Conservation (phyloP, 2,113 vertebrate species). For the Daboia siamensis region DNA sequence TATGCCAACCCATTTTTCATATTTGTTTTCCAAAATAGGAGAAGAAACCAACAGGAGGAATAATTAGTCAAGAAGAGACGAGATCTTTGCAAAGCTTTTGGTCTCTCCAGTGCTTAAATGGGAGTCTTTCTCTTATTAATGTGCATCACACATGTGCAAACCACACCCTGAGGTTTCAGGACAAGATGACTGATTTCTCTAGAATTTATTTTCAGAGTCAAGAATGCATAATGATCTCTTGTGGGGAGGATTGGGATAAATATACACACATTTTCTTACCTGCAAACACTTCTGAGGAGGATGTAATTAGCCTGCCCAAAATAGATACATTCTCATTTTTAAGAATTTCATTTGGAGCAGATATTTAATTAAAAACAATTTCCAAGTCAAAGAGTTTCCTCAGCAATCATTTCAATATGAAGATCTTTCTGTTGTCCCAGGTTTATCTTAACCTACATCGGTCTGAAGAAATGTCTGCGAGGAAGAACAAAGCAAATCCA, state of each 20-base stretch:
- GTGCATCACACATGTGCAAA: background rate
- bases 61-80: background rate
- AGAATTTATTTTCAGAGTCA: slow-evolving; percentile 3
- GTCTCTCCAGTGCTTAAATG: background rate
- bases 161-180: background rate
- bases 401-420: background rate
- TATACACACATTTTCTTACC: slow-evolving; percentile 4
- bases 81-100: background rate
- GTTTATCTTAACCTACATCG: background rate
- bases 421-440: background rate
- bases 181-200: background rate
- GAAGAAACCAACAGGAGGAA: background rate
- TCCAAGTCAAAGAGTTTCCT: background rate
- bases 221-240: slow-evolving; percentile 28
- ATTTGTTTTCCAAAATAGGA: background rate
- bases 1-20: background rate
- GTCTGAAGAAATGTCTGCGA: background rate
- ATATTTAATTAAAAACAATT: slow-evolving; percentile 33
- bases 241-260: background rate
- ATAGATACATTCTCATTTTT: slow-evolving; percentile 23
- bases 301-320: slow-evolving; percentile 38
- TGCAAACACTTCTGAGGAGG: slow-evolving; percentile 23
- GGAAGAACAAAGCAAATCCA: background rate
- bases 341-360: background rate
- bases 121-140: background rate